Evolutionary conservation across 1,140 invertebrate species (phyloP), one percentile per base, ranked within the genome.

Genomic region (Pachypeltis micranthus): DNA sequence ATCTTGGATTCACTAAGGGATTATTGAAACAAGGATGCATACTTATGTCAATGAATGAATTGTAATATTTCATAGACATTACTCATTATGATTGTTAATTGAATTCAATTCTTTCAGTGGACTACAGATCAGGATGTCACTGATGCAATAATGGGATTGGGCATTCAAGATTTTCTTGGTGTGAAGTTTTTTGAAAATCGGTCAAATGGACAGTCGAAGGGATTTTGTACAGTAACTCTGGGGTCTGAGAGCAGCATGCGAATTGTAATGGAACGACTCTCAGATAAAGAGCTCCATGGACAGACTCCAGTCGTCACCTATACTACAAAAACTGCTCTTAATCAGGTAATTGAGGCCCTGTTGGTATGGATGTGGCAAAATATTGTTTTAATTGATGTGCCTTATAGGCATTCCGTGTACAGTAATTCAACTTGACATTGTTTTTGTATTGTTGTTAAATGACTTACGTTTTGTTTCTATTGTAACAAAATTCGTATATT

Each of bases 171-270:
- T 75, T 86, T 99, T 68, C 80, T 96, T 66, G 97, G 99, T 74
- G 93, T 99, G 14, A 98, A 98, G 77, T 99, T 99, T 77, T 97
- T 98, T 79, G 96, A 99, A 77, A 99, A 99, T 78, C 84, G 96
- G 69, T 90, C 92, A 12, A 99, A 99, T 81, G 97, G 97, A 26
- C 96, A 99, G 75, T 97, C 93, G 0, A 99, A 99, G 81, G 97
- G 97, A 44, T 96, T 96, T 75, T 96, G 93, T 74, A 86, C 94
- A 19, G 85, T 96, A 67, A 90, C 91, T 1, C 78, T 97, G 55
- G 90, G 88, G 14, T 97, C 93, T 0, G 96, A 99, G 70, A 81
- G 83, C 64, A 97, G 95, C 65, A 84, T 93, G 69, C 82, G 92
- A 64, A 79, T 86, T 63, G 88, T 94, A 44, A 84, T 98, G 81